phyloP scores from a whole-genome alignment of 2,113 vertebrate genomes.

The Poecilia latipinna region DNA sequence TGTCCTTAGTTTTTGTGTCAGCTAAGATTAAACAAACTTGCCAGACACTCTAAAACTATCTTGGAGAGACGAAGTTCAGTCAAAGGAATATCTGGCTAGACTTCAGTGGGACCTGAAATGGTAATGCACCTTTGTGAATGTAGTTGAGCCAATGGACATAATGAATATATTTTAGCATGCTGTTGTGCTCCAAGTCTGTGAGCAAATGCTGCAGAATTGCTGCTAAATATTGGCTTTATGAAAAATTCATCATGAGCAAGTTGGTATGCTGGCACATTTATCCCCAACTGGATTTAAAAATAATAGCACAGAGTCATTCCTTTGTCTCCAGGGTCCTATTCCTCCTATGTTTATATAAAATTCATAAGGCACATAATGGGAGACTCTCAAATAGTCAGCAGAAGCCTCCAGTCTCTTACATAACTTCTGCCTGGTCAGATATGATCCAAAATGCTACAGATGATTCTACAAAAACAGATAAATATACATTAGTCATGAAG shows the following conservation, averaged over 20 bases:
- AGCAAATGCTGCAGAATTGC: background rate
- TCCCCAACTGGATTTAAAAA: background rate
- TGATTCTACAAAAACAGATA: background rate
- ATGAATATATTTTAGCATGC: conserved; percentile 8
- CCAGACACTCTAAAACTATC: background rate
- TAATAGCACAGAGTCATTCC: background rate
- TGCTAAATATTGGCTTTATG: background rate
- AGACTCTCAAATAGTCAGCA: background rate
- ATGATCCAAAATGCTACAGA: background rate
- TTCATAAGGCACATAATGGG: background rate
- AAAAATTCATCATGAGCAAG: background rate
- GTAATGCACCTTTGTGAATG: too few species aligned
- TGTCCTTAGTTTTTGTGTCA: background rate
- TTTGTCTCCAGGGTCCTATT: background rate
- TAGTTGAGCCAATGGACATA: background rate
- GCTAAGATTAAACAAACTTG: background rate
- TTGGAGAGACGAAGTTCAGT: background rate
- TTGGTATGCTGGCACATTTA: conserved; percentile 3
- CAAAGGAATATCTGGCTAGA: background rate
- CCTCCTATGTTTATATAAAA: background rate
- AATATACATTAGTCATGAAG: background rate
- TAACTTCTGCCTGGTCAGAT: background rate
- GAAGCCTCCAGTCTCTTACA: background rate
- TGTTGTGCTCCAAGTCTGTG: background rate
- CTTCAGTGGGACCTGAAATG: background rate